Evolutionary conservation across 2,888 invertebrate genomes (phyloP), one percentile per base, ranked within the genome.

Genomic region (Eilema griseolum): DNA sequence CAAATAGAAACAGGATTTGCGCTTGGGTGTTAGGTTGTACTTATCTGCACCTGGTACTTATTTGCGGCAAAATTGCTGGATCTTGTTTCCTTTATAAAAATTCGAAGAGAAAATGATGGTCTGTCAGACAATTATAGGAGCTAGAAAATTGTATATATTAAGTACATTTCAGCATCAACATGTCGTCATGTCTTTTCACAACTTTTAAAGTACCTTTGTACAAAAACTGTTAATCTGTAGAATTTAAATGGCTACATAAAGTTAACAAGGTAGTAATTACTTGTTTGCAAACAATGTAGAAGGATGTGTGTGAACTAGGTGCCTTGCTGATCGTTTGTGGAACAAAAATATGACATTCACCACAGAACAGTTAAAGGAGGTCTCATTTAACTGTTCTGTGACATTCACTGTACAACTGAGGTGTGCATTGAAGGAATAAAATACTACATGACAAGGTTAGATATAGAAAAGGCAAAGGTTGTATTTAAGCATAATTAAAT

Each of bases 1-100:
- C 66, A 78, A 71, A 80, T 74, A 76, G 82, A 66, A 81, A 81
- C 82, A 80, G 82, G 78, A 80, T 76, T 78, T 67, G 71, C 73
- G 74, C 76, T 76, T 69, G 76, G 72, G 80, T 78, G 82, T 79
- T n/a, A 59, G 26, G 59, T 59, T 26, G 26, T 26, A 59, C 75
- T 76, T 70, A 76, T 69, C 71, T 75, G 75, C 74, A 60, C 71
- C 73, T 78, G 70, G 66, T 72, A 71, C 67, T 69, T 76, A 80
- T 31, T 65, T 78, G 66, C 69, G 71, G 67, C 68, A 72, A 71
- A 78, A 69, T 62, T 62, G 23, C 67, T 61, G 71, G 69, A 72
- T 76, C 8, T 78, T 74, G 76, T 80, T 70, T 70, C 61, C 71
- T 64, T 73, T 79, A 68, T 41, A 76, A 70, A 75, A 77, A 79